phyloP scores from a whole-genome alignment of 2,888 invertebrate genomes.

The Xanthostigma xanthostigma region DNA sequence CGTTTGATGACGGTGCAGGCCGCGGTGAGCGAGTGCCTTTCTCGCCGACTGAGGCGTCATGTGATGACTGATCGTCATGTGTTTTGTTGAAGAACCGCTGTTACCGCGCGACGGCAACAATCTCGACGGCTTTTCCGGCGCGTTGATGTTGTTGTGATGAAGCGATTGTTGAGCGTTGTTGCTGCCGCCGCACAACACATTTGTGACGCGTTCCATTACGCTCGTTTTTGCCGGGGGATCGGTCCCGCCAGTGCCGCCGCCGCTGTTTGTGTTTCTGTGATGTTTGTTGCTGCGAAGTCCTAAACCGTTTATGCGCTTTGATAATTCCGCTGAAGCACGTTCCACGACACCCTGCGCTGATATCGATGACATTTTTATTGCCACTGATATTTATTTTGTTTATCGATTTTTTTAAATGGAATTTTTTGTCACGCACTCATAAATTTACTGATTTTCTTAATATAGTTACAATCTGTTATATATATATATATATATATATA shows the following conservation, averaged over 20 bases:
- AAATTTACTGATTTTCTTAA: no score
- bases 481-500: no score
- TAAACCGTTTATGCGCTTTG: slow-evolving; percentile 75
- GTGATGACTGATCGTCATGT: slow-evolving; percentile 26
- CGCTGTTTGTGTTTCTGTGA: slow-evolving; percentile 19
- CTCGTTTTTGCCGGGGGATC: slow-evolving; percentile 31
- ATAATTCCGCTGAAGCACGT: slow-evolving; percentile 78
- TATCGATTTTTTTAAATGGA: background rate
- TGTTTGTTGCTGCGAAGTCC: slow-evolving; percentile 49
- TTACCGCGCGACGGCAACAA: slow-evolving; percentile 20
- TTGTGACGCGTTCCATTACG: slow-evolving; percentile 79
- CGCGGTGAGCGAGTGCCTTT: slow-evolving; percentile 5
- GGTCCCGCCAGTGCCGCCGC: slow-evolving; percentile 23
- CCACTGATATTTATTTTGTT: background rate
- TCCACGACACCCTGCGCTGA: slow-evolving; percentile 84
- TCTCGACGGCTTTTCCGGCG: slow-evolving; percentile 34
- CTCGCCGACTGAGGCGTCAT: slow-evolving; percentile 4
- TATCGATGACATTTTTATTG: slow-evolving; percentile 54
- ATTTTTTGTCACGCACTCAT: no score
- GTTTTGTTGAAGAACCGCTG: slow-evolving; percentile 17
- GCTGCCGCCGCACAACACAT: slow-evolving; percentile 66
- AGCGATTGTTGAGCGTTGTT: slow-evolving; percentile 19
- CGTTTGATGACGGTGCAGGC: slow-evolving; percentile 20
- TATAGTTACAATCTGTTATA: no score
- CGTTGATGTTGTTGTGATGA: slow-evolving; percentile 17